Evolutionary conservation across 1,140 invertebrate genomes (phyloP), one percentile per base, ranked within the genome.

Genomic region (Agraylea sexmaculata): DNA sequence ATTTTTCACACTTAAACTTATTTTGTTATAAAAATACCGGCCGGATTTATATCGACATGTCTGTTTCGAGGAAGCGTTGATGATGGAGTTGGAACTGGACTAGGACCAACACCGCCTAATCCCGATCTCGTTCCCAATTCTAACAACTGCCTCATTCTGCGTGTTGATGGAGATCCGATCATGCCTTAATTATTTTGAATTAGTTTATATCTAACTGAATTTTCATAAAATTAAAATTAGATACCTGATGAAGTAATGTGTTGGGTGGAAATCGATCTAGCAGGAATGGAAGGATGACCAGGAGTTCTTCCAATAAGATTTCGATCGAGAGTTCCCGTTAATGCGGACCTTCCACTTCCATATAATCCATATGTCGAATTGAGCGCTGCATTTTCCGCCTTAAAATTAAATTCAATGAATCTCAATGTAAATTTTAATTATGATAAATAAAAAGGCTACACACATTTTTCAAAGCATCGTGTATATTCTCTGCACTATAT

Each of bases 401-500:
- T 50, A 35, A 50, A 46, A 17, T 43, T 22, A n/a, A n/a, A n/a
- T n/a, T n/a, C n/a, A 27, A 27, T 27, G 25, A 27, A 27, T 27
- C 8, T 8, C 25, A 27, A 27, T 27, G 8, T 27, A 27, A 27
- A 27, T n/a, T 27, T 8, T 27, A 8, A n/a, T 27, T 27, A n/a
- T n/a, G 25, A 27, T 8, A 27, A n/a, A 27, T 27, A 27, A 27
- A 27, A 27, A 17, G 11, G 15, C 15, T 20, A 64, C 68, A 70
- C 64, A 83, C 81, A 60, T 83, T 80, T 63, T 80, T 78, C 16
- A 78, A 68, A 18, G 80, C 81, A 51, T 81, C 80, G 38, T 84
- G 81, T 43, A 90, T 81, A 64, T 91, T 91, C 64, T 93, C 88
- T 12, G 87, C 87, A 52, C 83, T 87, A 59, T 81, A 89, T 38